Base-by-base conservation (phyloP, 2,888 invertebrate genomes). In the Platerodrilus igneus region DNA sequence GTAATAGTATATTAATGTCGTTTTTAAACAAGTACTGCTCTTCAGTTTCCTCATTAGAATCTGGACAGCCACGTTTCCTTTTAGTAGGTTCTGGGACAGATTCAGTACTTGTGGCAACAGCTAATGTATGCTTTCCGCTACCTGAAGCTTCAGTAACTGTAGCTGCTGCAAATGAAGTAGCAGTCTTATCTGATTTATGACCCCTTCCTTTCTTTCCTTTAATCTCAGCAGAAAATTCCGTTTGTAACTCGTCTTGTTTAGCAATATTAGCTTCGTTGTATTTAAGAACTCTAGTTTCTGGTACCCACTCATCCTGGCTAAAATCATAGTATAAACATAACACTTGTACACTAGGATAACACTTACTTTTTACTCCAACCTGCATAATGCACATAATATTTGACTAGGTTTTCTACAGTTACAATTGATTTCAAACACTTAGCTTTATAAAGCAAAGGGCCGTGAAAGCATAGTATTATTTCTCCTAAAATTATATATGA, bases 291-390 rank as follows among this genome's bases (percentile, higher is more conserved):
- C 94, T 73, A 58, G 83, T 86, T 64, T 94, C 93, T 0, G 90
- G 89, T 3, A 94, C 93, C 93, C 87, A 88, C 64, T 88, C 88
- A 59, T 88, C 88, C 88, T 87, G 88, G 68, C 87, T 87, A 62
- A 13, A 75, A 67, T 40, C 36, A 39, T 38, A 26, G 14, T 31
- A 3, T 47, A 35, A 37, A 31, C 8, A n/a, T 9, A 8, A 34
- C 8, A 38, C 9, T 17, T 4, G 2, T 16, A 11, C 10, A 17
- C 16, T 16, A 32, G 22, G 4, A 6, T 32, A 22, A 35, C 36
- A 68, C 77, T 72, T 75, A 94, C 92, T 91, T 95, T 74, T 95
- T 96, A 64, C 93, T 96, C 96, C 96, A 96, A 2, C 95, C 95
- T 51, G 92, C 92, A 67, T 96, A 96, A 68, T 96, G 96, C 50